These are phyloP conservation scores for Gonatopus flavifemur DNA, from an alignment of 1,140 invertebrate species.

Conservation along the genomic window DNA sequence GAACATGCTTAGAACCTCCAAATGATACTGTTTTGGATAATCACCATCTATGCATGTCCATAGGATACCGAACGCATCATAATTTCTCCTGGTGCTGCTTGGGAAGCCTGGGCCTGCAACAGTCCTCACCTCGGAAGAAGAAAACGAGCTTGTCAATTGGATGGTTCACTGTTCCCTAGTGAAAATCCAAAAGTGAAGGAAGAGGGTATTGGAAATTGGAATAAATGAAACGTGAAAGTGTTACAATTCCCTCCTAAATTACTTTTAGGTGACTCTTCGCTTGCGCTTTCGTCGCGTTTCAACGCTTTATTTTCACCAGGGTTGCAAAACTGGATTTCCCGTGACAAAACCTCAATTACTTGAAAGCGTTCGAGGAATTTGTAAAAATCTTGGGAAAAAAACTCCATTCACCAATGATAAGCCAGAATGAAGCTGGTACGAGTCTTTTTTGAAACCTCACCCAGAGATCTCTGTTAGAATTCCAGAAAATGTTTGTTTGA, in stretches of 20 bases:
- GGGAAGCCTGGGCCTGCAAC: constrained; percentile 15
- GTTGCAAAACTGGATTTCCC: constrained; percentile 10
- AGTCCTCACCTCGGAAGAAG: constrained; percentile 12
- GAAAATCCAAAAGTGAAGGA: too few species aligned
- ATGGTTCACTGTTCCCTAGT: constrained; percentile 15
- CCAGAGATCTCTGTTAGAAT: constrained; percentile 1
- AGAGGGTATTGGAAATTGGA: too few species aligned
- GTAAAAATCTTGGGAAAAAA: constrained; percentile 6
- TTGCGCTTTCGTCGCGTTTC: too few species aligned
- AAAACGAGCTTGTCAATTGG: constrained; percentile 12
- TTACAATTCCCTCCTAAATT: too few species aligned
- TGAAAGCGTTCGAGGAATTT: constrained; percentile 10
- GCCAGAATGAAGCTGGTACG: constrained; percentile 17
- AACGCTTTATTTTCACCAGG: too few species aligned
- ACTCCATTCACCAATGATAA: constrained; percentile 14
- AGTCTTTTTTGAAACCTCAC: constrained; percentile 14
- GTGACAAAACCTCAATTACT: constrained; percentile 12
- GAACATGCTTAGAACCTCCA: too few species aligned
- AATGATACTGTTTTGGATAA: too few species aligned
- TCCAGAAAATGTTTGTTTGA: constrained; percentile 2
- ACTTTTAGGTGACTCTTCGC: too few species aligned
- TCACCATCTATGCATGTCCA: too few species aligned
- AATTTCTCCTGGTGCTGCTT: too few species aligned
- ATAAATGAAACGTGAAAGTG: too few species aligned
- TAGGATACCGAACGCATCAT: too few species aligned